A percentile compares a stretch with the other conserved stretches of the same genome.
Conservation (phyloP, 2,888 invertebrate genomes). For the Leptodirus hochenwartii region DNA sequence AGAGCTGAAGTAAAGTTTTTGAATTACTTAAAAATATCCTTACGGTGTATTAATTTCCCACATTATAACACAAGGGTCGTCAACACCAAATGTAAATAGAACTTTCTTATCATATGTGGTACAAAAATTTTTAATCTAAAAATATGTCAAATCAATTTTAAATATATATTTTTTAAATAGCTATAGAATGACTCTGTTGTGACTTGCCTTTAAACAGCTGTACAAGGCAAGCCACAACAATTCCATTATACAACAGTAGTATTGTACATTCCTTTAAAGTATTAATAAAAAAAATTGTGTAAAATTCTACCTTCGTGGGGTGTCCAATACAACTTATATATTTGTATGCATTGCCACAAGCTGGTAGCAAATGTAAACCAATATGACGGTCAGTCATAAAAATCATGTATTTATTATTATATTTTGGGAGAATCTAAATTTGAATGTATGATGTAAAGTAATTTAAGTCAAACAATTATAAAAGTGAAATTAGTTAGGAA, state of each 20-base stretch:
- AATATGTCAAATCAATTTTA: no score
- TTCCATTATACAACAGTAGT: no score
- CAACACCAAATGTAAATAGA: constrained; percentile 34
- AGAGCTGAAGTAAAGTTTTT: background rate
- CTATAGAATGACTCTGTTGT: background rate
- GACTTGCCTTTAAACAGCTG: constrained; percentile 1
- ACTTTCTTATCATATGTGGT: constrained; percentile 30
- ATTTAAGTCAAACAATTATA: background rate
- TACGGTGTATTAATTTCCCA: constrained; percentile 38
- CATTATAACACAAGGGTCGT: constrained; percentile 34
- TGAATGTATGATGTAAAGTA: background rate
- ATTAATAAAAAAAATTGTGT: no score
- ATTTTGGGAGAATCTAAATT: constrained; percentile 23
- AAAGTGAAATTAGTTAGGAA: background rate
- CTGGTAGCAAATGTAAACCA: constrained; percentile 47
- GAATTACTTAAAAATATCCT: constrained; percentile 11
- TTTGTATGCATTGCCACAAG: constrained; percentile 59
- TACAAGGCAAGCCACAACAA: no score
- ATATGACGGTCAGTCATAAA: constrained; percentile 45
- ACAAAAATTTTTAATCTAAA: constrained; percentile 24
- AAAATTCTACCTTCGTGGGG: no score
- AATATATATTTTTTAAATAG: background rate
- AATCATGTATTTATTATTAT: constrained; percentile 31
- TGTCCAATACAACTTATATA: constrained; percentile 44
- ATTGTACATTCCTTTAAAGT: no score